Evolutionary conservation across 1,140 invertebrate genomes (phyloP), one percentile per base, ranked within the genome.

Genomic region (Drosophila sechellia): DNA sequence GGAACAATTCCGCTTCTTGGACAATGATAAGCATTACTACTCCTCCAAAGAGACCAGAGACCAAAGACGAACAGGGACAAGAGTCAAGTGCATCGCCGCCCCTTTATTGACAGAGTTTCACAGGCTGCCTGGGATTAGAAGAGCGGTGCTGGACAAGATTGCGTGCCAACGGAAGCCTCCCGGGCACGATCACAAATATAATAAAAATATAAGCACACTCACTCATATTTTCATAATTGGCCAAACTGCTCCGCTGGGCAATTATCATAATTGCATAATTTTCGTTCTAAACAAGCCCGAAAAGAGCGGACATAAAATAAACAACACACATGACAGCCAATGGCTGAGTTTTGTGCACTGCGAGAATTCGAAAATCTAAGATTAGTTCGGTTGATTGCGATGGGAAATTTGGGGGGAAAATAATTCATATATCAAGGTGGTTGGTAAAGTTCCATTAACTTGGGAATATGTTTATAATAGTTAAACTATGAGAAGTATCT

Each of bases 251-350:
- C 73, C 69, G 57, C 69, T 71, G 74, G 77, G 79, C 83, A 87
- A 87, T 87, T 87, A 87, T 89, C 75, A 83, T 87, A 87, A 87
- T 87, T 87, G 83, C 83, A 89, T 87, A 89, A 87, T 89, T 89
- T 79, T 79, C 76, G 56, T 86, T 86, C 81, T 86, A 83, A 86
- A 86, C 81, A 87, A 86, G 83, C 83, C 79, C 73, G 63, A 83
- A 85, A 77, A 84, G 76, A 63, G 60, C 37, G 61, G 55, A 59
- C 83, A 75, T 69, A 54, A 69, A 70, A 75, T 64, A 69, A 70
- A 80, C 73, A 73, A 85, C 61, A 73, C 53, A 89, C 77, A 79
- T 79, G 72, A 70, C 83, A 79, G 83, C 69, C 68, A 72, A 63
- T 79, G 73, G 78, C 53, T 69, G 60, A 54, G 55, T 64, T 45